Conservation (phyloP, 37 sponge, comb jelly and placozoan genomes). For the Bolinopsis microptera region DNA sequence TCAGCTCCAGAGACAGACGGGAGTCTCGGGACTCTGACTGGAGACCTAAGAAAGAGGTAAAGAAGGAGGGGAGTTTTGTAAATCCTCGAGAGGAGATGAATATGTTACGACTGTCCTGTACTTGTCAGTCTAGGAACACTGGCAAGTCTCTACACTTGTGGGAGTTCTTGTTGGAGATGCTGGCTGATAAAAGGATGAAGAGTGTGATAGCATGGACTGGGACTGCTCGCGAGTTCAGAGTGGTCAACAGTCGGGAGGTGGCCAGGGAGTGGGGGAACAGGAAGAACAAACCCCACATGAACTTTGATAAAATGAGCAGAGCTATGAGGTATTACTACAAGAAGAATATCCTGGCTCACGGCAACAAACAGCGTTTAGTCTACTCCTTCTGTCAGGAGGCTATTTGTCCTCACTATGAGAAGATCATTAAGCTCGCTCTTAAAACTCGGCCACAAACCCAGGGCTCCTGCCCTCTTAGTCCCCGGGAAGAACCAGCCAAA, state of each 20-base stretch:
- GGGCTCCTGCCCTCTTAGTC: background rate
- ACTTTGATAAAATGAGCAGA: slow-evolving; percentile 64
- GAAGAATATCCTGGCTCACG: slow-evolving; percentile 65
- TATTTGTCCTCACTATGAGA: slow-evolving; percentile 57
- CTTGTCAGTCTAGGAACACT: slow-evolving; percentile 26
- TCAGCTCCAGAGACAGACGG: background rate
- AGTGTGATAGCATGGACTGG: slow-evolving; percentile 64
- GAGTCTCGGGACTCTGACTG: background rate
- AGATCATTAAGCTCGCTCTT: slow-evolving; percentile 34
- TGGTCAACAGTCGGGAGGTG: slow-evolving; percentile 61
- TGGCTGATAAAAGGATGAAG: slow-evolving; percentile 51
- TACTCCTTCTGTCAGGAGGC: slow-evolving; percentile 36
- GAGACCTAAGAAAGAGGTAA: background rate
- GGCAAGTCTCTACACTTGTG: slow-evolving; percentile 47
- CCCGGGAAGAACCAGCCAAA: background rate
- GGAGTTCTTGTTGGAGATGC: slow-evolving; percentile 60
- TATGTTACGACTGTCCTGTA: slow-evolving; percentile 53
- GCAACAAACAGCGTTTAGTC: slow-evolving; percentile 29
- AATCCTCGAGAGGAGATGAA: slow-evolving; percentile 58
- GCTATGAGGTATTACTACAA: slow-evolving; percentile 65
- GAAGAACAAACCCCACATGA: slow-evolving; percentile 67
- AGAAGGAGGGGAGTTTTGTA: background rate
- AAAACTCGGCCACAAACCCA: background rate
- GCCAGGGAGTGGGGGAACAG: slow-evolving; percentile 63
- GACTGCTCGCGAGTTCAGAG: slow-evolving; percentile 25